Evolutionary conservation across 2,113 vertebrate genomes (phyloP).

Genomic region (Orycteropus afer): DNA sequence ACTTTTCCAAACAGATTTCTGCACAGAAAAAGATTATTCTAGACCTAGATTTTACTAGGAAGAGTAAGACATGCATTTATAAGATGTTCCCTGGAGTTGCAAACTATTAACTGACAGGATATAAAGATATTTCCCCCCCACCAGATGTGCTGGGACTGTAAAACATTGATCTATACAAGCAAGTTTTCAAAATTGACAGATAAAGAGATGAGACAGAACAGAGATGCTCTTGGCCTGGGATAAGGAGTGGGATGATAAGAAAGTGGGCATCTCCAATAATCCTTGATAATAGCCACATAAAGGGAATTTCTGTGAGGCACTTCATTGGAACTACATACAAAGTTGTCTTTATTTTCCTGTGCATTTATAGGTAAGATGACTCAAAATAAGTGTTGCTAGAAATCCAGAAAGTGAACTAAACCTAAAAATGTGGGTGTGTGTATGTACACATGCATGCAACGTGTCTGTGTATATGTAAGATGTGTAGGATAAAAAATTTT

Average conservation of each 20-base stretch:
- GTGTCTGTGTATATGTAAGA: not conserved
- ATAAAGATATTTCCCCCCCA: not conserved
- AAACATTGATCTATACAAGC: not conserved
- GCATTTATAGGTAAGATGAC: not conserved
- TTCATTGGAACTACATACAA: not conserved
- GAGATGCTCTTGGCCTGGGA: not conserved
- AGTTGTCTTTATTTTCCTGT: not conserved
- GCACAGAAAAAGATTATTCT: not conserved
- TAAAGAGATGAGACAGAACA: too few relatives aligned
- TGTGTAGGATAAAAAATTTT: not conserved
- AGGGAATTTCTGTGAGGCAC: not conserved
- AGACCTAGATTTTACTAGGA: not conserved
- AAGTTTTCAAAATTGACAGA: not conserved
- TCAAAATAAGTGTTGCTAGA: not conserved
- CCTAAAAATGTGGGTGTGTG: not conserved
- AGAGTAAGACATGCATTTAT: not conserved
- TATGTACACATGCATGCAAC: too few relatives aligned
- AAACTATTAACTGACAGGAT: not conserved
- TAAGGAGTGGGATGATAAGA: rapidly evolving
- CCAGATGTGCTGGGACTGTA: not conserved
- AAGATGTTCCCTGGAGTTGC: not conserved
- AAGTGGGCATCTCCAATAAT: too few relatives aligned
- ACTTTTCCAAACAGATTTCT: not conserved
- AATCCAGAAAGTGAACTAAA: not conserved
- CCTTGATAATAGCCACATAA: too few relatives aligned